These are phyloP conservation scores for Sinelater perroti DNA, from an alignment of 2,888 invertebrate genomes.

Conservation along the genomic window DNA sequence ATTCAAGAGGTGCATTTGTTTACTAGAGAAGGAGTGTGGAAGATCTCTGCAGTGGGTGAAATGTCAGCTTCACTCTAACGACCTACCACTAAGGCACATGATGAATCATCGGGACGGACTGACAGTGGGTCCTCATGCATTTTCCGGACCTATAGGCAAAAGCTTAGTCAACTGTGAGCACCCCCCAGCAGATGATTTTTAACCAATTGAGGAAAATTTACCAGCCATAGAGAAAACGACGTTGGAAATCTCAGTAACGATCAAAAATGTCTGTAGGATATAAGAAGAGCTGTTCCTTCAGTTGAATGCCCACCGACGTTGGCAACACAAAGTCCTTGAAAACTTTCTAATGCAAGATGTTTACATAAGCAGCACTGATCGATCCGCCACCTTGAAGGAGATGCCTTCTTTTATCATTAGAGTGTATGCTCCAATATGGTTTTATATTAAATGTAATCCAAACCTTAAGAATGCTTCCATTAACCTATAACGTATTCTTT, in stretches of 20 bases:
- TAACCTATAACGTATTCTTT: background rate
- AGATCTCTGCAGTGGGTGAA: background rate
- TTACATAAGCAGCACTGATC: background rate
- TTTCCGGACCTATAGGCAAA: conserved; percentile 2
- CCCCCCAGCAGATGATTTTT: background rate
- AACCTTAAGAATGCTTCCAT: background rate
- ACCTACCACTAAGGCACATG: background rate
- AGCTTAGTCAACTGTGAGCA: background rate
- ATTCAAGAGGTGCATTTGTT: background rate
- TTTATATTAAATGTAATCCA: background rate
- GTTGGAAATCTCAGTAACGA: background rate
- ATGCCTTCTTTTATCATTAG: background rate
- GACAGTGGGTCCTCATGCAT: conserved; percentile 2
- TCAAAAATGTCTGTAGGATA: background rate
- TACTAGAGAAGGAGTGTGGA: background rate
- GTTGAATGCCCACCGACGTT: background rate
- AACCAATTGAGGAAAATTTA: no score
- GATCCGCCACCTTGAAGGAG: background rate
- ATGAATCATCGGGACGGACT: background rate
- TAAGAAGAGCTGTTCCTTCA: background rate
- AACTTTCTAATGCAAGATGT: background rate
- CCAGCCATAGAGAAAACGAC: no score
- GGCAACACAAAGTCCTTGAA: background rate
- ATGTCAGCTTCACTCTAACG: background rate
- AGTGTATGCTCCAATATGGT: background rate